Evolutionary conservation across 1,140 invertebrate genomes (phyloP).

Genomic region (Drosophila sturtevanti): DNA sequence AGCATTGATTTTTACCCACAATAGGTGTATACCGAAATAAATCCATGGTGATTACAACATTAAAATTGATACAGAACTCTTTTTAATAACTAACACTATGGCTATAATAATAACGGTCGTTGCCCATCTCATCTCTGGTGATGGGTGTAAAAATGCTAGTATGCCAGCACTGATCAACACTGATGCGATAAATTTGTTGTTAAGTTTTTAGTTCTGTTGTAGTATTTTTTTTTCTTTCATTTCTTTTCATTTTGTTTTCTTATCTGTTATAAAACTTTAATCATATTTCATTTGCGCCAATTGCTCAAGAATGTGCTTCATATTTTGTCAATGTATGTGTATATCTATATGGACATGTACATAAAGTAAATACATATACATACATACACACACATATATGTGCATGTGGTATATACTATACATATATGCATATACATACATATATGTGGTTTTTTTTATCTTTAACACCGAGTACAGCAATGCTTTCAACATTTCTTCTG

Average conservation of each 20-base stretch:
- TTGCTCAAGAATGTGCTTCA: slow-evolving; percentile 48
- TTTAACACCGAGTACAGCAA: slow-evolving; percentile 18
- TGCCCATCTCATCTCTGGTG: too few relatives aligned
- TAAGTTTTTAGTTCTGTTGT: background rate
- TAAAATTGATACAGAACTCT: too few relatives aligned
- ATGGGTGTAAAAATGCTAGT: too few relatives aligned
- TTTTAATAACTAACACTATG: too few relatives aligned
- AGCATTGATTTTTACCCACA: too few relatives aligned
- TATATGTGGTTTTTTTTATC: slow-evolving; percentile 34
- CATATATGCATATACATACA: slow-evolving; percentile 13
- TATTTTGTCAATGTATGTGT: background rate
- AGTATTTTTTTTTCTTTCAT: slow-evolving; percentile 27
- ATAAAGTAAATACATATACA: slow-evolving; percentile 7
- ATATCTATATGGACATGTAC: slow-evolving; percentile 18
- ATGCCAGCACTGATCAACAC: background rate
- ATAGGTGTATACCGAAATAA: too few relatives aligned
- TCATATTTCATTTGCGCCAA: slow-evolving; percentile 64
- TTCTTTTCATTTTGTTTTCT: slow-evolving; percentile 24
- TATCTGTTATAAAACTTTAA: slow-evolving; percentile 62
- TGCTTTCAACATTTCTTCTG: slow-evolving; percentile 59
- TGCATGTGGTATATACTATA: slow-evolving; percentile 8
- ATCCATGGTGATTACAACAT: too few relatives aligned
- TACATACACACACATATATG: too few relatives aligned
- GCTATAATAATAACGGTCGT: too few relatives aligned
- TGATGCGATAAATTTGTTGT: background rate